Evolutionary conservation across 2,113 vertebrate genomes (phyloP).

Genomic region (Seriola aureovittata): DNA sequence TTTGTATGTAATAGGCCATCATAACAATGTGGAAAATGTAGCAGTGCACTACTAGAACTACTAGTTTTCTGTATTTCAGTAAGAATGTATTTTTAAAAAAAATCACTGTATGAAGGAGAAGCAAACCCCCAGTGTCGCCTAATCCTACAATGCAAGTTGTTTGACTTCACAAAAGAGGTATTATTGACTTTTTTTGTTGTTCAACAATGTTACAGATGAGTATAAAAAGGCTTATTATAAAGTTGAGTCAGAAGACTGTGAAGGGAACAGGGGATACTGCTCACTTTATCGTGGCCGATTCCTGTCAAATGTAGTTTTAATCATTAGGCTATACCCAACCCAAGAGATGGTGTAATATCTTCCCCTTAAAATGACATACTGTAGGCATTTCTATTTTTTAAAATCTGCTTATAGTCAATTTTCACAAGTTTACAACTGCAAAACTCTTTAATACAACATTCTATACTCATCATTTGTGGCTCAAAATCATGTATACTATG

Average conservation of each 20-base stretch:
- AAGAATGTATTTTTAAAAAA: slow-evolving; percentile 79
- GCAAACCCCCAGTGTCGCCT: slow-evolving; percentile 1
- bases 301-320: background rate
- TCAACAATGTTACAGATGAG: slow-evolving; percentile 24
- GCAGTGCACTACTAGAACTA: slow-evolving; percentile 74
- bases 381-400: background rate
- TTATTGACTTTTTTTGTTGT: slow-evolving; percentile 44
- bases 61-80: slow-evolving; percentile 67
- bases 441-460: slow-evolving; percentile 21
- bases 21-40: slow-evolving; percentile 75
- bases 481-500: slow-evolving; percentile 43
- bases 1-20: slow-evolving; percentile 79
- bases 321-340: background rate
- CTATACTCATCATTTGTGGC: background rate
- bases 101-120: slow-evolving; percentile 61
- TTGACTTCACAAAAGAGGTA: slow-evolving; percentile 26
- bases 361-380: background rate
- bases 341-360: slow-evolving; percentile 2
- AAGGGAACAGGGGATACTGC: slow-evolving; percentile 42
- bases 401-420: background rate
- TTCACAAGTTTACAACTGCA: slow-evolving; percentile 24
- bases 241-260: slow-evolving; percentile 41
- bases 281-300: background rate
- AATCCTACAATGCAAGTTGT: slow-evolving; percentile 45
- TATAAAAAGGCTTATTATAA: slow-evolving; percentile 28